These are phyloP conservation scores for Rhamnusium bicolor DNA, from an alignment of 2,888 invertebrate species.

Conservation along the genomic window DNA sequence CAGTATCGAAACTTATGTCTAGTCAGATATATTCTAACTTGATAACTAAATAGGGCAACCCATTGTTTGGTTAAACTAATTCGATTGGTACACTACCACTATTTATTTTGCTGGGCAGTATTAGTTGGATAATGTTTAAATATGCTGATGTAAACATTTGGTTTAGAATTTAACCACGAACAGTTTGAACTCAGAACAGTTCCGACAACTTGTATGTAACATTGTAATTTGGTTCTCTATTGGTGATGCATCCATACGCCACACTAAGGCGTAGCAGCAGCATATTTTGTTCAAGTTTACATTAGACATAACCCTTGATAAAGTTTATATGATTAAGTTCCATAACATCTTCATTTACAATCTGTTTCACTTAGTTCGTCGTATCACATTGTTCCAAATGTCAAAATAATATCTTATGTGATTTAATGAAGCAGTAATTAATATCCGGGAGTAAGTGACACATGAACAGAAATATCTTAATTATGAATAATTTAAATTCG, in stretches of 20 bases:
- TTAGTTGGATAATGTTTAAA: constrained; percentile 22
- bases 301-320: constrained; percentile 24
- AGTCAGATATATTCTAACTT: not conserved
- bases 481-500: not conserved
- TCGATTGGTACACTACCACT: not conserved
- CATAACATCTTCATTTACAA: constrained; percentile 23
- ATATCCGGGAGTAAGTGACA: not conserved
- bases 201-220: constrained; percentile 18
- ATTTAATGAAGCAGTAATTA: constrained; percentile 29
- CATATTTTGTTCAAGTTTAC: constrained; percentile 16
- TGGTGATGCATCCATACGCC: constrained; percentile 18
- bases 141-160: constrained; percentile 29
- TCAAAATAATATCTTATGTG: constrained; percentile 21
- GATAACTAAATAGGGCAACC: not conserved
- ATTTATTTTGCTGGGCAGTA: constrained; percentile 14
- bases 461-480: not conserved
- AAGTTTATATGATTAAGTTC: constrained; percentile 26
- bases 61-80: not conserved
- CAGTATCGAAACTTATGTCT: not conserved
- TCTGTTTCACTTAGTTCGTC: constrained; percentile 28
- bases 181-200: constrained; percentile 23
- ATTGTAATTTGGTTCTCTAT: constrained; percentile 27
- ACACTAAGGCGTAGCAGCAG: not conserved
- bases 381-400: constrained; percentile 1
- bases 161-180: constrained; percentile 23